Percentiles rank a stretch among this genome's conserved stretches.
phyloP scores from a whole-genome alignment of 2,888 invertebrate genomes.

The Agrotis exclamationis region DNA sequence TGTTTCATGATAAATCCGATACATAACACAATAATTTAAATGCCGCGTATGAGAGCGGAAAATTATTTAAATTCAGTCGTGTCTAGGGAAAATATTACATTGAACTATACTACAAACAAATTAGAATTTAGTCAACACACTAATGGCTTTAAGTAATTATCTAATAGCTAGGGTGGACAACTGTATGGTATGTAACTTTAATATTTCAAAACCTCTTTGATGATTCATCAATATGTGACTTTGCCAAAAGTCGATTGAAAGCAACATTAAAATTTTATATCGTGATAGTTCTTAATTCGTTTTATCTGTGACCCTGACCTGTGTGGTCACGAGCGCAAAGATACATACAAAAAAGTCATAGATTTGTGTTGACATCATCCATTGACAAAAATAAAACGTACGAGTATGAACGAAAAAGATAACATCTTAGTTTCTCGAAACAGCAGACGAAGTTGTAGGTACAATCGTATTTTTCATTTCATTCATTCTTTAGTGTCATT shows the following conservation, averaged over 20 bases:
- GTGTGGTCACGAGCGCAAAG: background rate
- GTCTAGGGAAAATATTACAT: slow-evolving; percentile 18
- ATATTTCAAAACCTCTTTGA: background rate
- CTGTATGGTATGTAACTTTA: background rate
- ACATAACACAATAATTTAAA: background rate
- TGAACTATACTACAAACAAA: slow-evolving; percentile 31
- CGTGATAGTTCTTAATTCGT: slow-evolving; percentile 5
- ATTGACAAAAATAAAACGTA: slow-evolving; percentile 1
- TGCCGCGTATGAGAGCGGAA: slow-evolving; percentile 1
- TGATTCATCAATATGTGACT: background rate
- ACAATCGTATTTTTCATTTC: too few species aligned
- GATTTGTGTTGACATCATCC: background rate
- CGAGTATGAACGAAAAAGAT: background rate
- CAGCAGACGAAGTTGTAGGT: background rate
- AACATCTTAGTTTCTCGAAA: background rate
- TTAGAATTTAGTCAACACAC: slow-evolving; percentile 14
- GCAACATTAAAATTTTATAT: background rate
- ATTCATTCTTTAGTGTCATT: background rate
- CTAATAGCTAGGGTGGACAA: background rate
- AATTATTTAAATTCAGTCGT: slow-evolving; percentile 2
- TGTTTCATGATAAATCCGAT: background rate
- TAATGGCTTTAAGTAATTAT: slow-evolving; percentile 18
- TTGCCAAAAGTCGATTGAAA: background rate
- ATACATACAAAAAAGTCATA: background rate
- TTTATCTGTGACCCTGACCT: slow-evolving; percentile 11